phyloP scores from a whole-genome alignment of 2,113 vertebrate genomes.

The Solea solea region DNA sequence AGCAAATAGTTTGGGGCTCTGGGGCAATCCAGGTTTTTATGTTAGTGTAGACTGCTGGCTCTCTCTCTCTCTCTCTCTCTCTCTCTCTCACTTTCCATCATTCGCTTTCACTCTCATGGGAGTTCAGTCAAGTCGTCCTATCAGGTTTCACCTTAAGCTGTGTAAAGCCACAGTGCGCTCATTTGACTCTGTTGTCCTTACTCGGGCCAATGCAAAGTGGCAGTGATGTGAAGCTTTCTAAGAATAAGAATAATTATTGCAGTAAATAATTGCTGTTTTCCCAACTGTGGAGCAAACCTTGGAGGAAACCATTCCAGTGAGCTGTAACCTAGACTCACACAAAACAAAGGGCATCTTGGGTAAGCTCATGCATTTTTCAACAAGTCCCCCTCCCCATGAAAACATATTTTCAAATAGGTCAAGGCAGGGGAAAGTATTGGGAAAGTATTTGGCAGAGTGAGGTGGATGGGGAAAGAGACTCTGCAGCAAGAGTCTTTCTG shows the following conservation, averaged over 20 bases:
- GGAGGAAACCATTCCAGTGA: conserved; percentile 28
- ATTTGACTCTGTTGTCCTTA: conserved; percentile 3
- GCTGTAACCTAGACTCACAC: conserved; percentile 20
- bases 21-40: conserved; percentile 41
- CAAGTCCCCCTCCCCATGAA: conserved; percentile 2
- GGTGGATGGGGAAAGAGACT: background rate
- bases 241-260: conserved; percentile 43
- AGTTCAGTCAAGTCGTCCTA: conserved; percentile 26
- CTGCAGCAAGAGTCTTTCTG: background rate
- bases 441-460: conserved; percentile 7
- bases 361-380: conserved; percentile 22
- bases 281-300: conserved; percentile 35
- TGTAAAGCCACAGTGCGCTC: background rate
- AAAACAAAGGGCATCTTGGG: conserved; percentile 50
- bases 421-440: conserved; percentile 8
- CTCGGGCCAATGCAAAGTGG: conserved; percentile 29
- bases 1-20: conserved; percentile 50
- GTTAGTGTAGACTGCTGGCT: conserved; percentile 31
- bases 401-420: conserved; percentile 51
- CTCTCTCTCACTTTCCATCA: conserved; percentile 1
- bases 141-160: conserved; percentile 31
- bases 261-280: conserved; percentile 47
- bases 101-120: conserved; percentile 28
- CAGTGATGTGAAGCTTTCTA: conserved; percentile 43
- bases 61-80: conserved; percentile 25